Conservation (phyloP, 2,113 vertebrate genomes). For the Colistium nudipinnis region DNA sequence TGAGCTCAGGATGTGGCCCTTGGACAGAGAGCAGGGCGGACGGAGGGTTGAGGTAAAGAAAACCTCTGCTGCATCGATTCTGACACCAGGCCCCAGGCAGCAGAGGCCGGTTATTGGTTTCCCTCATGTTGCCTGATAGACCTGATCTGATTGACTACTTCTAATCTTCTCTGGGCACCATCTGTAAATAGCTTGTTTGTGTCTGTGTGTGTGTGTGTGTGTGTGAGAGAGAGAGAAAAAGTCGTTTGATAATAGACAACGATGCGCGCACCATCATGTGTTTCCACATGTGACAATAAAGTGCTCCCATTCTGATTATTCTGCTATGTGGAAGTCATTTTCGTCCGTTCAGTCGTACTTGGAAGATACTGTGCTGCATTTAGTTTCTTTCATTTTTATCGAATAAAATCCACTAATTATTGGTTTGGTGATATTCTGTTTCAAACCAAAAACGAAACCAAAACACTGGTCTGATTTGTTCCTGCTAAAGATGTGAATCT, state of each 20-base stretch:
- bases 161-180: conserved; percentile 29
- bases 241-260: too few species aligned
- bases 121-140: conserved; percentile 20
- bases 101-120: conserved; percentile 37
- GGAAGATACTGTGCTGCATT: too few species aligned
- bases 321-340: too few species aligned
- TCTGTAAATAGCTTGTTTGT: conserved; percentile 18
- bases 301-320: neutral
- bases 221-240: neutral
- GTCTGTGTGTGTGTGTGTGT: neutral
- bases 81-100: conserved; percentile 46
- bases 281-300: neutral
- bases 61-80: conserved; percentile 44
- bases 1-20: conserved; percentile 33
- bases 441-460: too few species aligned
- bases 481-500: too few species aligned
- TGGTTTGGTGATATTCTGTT: too few species aligned
- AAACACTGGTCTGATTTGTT: too few species aligned
- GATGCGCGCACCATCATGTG: too few species aligned
- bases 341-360: too few species aligned
- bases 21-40: conserved; percentile 15
- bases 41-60: conserved; percentile 15
- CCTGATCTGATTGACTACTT: conserved; percentile 30
- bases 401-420: too few species aligned
- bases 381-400: too few species aligned